Conservation (phyloP, 2,797 vertebrate species). For the Erethizon dorsatum region DNA sequence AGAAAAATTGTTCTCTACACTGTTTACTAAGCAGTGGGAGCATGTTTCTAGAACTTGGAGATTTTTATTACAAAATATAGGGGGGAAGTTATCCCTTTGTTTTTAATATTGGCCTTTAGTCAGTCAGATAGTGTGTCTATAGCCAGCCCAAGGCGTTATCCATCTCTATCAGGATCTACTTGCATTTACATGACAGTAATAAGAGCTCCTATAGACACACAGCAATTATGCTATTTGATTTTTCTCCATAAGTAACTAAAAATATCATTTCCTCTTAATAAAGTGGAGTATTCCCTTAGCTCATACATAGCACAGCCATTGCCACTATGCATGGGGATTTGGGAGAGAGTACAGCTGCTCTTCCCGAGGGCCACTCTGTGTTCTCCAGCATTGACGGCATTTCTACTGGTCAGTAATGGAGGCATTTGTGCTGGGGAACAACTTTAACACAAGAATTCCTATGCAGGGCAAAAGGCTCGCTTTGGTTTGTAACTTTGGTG, state of each 20-base stretch:
- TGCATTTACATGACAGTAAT: slow-evolving; percentile 57
- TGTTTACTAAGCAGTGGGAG: not conserved
- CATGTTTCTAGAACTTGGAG: slow-evolving; percentile 8
- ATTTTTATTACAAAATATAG: slow-evolving; percentile 2
- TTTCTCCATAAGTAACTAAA: slow-evolving; percentile 72
- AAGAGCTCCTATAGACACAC: slow-evolving; percentile 72
- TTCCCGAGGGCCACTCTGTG: not conserved
- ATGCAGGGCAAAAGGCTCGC: not conserved
- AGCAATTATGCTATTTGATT: slow-evolving; percentile 67
- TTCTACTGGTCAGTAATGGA: not conserved
- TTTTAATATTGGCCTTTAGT: slow-evolving; percentile 52
- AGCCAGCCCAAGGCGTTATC: not conserved
- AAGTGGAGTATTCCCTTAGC: slow-evolving; percentile 69
- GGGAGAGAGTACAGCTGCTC: not conserved
- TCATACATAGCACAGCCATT: slow-evolving; percentile 62
- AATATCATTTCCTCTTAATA: slow-evolving; percentile 79
- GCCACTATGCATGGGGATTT: not conserved
- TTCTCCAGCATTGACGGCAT: slow-evolving; percentile 15
- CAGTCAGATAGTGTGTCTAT: not conserved
- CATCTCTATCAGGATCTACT: slow-evolving; percentile 78
- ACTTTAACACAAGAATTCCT: not conserved
- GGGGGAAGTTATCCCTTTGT: not conserved
- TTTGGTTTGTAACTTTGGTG: not conserved
- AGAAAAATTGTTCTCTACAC: not conserved
- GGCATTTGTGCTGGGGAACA: slow-evolving; percentile 24